Percentiles rank a stretch among this genome's conserved stretches.
phyloP scores from a whole-genome alignment of 2,888 invertebrate species.

The Caenorhabditis sp. region DNA sequence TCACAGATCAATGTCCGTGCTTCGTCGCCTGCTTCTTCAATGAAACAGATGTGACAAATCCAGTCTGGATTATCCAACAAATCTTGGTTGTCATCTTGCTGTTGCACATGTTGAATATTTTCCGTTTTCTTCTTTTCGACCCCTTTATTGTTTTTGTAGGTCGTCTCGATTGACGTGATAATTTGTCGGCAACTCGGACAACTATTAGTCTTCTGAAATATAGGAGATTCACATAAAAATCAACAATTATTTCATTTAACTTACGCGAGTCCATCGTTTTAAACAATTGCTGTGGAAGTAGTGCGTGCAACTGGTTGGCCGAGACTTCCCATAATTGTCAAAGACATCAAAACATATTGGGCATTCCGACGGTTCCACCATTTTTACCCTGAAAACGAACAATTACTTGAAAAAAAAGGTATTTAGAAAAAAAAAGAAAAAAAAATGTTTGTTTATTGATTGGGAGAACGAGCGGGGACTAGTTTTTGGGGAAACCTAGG shows the following conservation, averaged over 20 bases:
- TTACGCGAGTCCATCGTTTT: neutral
- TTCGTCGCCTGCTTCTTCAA: neutral
- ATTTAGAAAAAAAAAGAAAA: no score
- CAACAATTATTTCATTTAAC: neutral
- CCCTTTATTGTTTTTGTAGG: neutral
- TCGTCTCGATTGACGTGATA: neutral
- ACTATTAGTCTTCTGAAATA: neutral
- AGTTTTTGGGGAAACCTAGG: no score
- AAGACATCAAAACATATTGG: neutral
- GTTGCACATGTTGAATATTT: no score
- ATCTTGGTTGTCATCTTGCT: neutral
- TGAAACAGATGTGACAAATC: neutral
- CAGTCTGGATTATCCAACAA: neutral
- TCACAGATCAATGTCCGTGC: neutral
- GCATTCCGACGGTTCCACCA: neutral
- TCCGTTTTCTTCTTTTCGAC: no score
- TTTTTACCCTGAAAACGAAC: no score
- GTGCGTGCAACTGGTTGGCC: neutral
- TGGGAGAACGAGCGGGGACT: no score
- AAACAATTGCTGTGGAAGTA: neutral
- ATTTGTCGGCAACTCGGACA: neutral
- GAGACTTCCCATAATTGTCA: neutral
- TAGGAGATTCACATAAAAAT: neutral
- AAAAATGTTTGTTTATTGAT: no score
- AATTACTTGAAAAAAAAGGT: no score